Evolutionary conservation across 2,888 invertebrate species (phyloP), one percentile per base, ranked within the genome.

Genomic region (Pyrocoelia pectoralis): DNA sequence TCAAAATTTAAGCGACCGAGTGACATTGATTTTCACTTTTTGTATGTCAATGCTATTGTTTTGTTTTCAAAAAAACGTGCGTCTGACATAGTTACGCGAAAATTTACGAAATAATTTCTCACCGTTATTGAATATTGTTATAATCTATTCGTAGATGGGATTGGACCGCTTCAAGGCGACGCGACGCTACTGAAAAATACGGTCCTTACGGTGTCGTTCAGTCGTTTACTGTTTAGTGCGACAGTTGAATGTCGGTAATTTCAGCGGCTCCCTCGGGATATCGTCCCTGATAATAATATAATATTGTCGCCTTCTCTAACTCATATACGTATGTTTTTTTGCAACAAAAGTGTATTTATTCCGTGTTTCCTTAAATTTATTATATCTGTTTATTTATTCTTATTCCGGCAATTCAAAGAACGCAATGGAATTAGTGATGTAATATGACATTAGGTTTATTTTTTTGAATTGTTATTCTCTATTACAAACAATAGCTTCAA

Each of bases 161-260:
- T 63, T 54, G 46, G 13, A 52, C 50, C 48, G 41, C 28, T 53
- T 63, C 48, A 28, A 10, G 18, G 58, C 8, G 24, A 24, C 6
- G 24, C 56, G 68, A 61, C 70, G 60, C 61, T 64, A 61, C 62
- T 65, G 65, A 61, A 61, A 60, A 59, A 53, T 33, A 53, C 46
- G 58, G 68, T 64, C 67, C 65, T 62, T 52, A 50, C 53, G 68
- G 70, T 69, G 71, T 70, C 72, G 65, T 69, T 65, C 40, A 63
- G 65, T 50, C 67, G 69, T 67, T 70, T 65, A 67, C 63, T 73
- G 72, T 73, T 73, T 73, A 73, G 70, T 71, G 74, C 71, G 71
- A 74, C 73, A 72, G 71, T 70, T 73, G 73, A 72, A 72, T 71
- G 73, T 64, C 65, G 68, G 72, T 72, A 73, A 74, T 73, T 71